Base-by-base conservation (phyloP, 2,888 invertebrate genomes). In the Alloscopus bannaensis region DNA sequence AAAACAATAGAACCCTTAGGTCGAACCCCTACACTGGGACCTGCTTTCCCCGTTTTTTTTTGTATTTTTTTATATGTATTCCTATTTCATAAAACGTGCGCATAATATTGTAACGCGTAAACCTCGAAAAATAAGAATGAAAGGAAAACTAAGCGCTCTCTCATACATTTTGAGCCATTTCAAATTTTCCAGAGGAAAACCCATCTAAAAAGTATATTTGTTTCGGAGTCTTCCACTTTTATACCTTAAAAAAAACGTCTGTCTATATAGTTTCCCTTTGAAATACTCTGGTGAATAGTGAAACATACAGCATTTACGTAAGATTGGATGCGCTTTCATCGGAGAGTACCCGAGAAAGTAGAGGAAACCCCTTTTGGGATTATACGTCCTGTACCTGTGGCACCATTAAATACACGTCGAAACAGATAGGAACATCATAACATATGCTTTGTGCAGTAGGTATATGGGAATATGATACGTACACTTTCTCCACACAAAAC, bases 1-100 rank as follows among this genome's bases (percentile, higher is more conserved):
- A 72, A 72, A 64, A 72, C 72, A 72, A 72, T 72, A 55, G 55
- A 42, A 55, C 18, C 64, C 62, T 20, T 64, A 52, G 60, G 36
- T 62, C 52, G 20, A 16, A 24, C 31, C 22, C 29, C 59, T 45
- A n/a, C n/a, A n/a, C n/a, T n/a, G n/a, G n/a, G n/a, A n/a, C n/a
- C n/a, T 36, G 22, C 18, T 47, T 24, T 20, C 42, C 20, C 40
- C 13, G 22, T 42, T 3, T 40, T 22, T 42, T 24, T 55, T 18
- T 11, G 22, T 55, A 24, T n/a, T 1, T n/a, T n/a, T n/a, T n/a
- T n/a, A n/a, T n/a, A n/a, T n/a, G n/a, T n/a, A n/a, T n/a, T n/a
- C n/a, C n/a, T n/a, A n/a, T n/a, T n/a, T n/a, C n/a, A n/a, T n/a
- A n/a, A n/a, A n/a, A n/a, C n/a, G n/a, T n/a, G n/a, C n/a, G n/a